Evolutionary conservation across 2,888 invertebrate genomes (phyloP), one percentile per base, ranked within the genome.

Genomic region (Tethea ocularis): DNA sequence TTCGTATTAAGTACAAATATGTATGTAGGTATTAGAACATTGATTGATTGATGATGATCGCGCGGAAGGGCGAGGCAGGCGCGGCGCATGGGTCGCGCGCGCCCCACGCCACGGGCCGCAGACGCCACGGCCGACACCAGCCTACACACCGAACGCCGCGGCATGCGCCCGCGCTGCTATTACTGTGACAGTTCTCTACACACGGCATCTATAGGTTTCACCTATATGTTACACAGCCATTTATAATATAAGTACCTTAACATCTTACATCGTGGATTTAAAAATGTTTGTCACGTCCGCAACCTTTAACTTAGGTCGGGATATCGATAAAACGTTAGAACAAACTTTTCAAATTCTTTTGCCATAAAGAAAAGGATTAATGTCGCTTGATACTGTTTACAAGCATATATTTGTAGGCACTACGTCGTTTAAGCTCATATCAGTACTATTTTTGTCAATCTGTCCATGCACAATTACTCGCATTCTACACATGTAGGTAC

Each of bases 351-450:
- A 74, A 75, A 74, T 77, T 75, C 69, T 60, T 74, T 72, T 78
- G 80, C 73, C 69, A 72, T 77, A 69, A 79, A 78, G 61, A 56
- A 59, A 38, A 61, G 59, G 53, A 58, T 60, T 64, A 63, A 75
- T 82, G 77, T 80, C 71, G 81, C 81, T 83, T 82, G 80, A 84
- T 73, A 83, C 82, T 88, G 87, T 86, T 82, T 83, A 86, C 81
- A 91, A 92, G 92, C 92, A 89, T 89, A 88, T 89, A 90, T 88
- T 93, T 93, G 94, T 94, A 94, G 94, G 94, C 94, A 94, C 94
- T 94, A 94, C 94, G 87, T 93, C 91, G 85, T 91, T 88, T 94
- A 94, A 94, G 94, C 94, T 94, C 94, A 94, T 94, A 93, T 94
- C 94, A 94, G 94, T 94, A 93, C 93, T 94, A 93, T 89, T 87